Conservation (phyloP, 2,113 vertebrate species). For the Trematocara nigrifrons region DNA sequence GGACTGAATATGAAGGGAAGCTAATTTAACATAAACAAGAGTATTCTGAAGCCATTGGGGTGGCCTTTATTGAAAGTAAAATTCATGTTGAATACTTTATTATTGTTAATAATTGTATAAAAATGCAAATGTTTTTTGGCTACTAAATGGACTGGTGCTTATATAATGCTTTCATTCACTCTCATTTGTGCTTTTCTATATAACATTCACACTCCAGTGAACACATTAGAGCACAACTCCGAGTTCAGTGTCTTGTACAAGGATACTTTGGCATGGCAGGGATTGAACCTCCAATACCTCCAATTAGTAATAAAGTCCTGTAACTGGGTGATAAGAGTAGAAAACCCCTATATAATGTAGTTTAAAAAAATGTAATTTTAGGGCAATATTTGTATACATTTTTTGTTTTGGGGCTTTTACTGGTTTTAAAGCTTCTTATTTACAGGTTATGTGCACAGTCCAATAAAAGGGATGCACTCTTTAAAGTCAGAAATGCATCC, state of each 20-base stretch:
- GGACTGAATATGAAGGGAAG: background rate
- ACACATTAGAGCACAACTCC: rapidly evolving
- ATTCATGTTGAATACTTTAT: background rate
- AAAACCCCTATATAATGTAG: background rate
- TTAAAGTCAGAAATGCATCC: background rate
- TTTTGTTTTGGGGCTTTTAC: background rate
- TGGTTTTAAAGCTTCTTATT: background rate
- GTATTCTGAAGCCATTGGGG: background rate
- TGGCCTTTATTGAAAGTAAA: background rate
- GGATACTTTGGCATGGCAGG: background rate
- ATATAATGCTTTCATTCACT: background rate
- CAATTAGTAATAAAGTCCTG: background rate
- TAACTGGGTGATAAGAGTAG: background rate
- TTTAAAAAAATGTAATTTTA: rapidly evolving
- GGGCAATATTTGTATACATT: background rate
- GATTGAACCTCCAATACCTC: background rate
- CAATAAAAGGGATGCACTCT: background rate
- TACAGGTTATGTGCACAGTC: background rate
- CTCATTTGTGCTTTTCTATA: background rate
- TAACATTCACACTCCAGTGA: background rate
- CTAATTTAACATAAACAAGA: background rate
- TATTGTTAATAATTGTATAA: background rate
- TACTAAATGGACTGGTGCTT: background rate
- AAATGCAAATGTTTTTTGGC: background rate
- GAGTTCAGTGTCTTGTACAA: background rate